These are phyloP conservation scores for Cariama cristata DNA, from an alignment of 2,113 vertebrate genomes.

Conservation along the genomic window DNA sequence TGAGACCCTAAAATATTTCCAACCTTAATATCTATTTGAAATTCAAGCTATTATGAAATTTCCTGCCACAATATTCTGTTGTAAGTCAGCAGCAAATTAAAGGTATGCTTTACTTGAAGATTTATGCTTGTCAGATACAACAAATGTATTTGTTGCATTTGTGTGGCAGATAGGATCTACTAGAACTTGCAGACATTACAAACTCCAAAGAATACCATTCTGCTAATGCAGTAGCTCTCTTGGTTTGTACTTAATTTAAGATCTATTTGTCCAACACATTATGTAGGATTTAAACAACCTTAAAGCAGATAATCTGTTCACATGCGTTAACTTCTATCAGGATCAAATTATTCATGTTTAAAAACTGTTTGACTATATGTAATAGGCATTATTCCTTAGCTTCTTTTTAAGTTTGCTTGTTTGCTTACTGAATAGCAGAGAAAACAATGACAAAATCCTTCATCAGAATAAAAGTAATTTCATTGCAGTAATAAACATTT, in stretches of 20 bases:
- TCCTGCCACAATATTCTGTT: not conserved
- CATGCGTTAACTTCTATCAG: not conserved
- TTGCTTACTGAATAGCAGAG: not conserved
- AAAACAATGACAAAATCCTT: not conserved
- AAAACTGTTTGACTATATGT: not conserved
- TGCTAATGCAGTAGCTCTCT: not conserved
- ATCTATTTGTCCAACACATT: not conserved
- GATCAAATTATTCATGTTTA: not conserved
- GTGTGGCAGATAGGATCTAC: not conserved
- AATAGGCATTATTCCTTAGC: not conserved
- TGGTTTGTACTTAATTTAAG: not conserved
- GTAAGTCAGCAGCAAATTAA: conserved; percentile 27
- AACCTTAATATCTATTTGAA: conserved; percentile 43
- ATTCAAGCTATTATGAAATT: conserved; percentile 26
- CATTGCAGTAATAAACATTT: not conserved
- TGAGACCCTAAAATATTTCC: conserved; percentile 52
- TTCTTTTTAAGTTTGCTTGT: not conserved
- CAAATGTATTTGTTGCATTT: not conserved
- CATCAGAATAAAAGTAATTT: not conserved
- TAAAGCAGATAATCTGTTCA: not conserved
- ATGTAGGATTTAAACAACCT: not conserved
- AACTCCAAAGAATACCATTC: not conserved
- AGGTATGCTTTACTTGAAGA: not conserved
- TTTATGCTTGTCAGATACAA: not conserved
- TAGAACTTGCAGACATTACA: not conserved